Conservation (phyloP, 2,888 invertebrate genomes). For the Pandemis heparana region DNA sequence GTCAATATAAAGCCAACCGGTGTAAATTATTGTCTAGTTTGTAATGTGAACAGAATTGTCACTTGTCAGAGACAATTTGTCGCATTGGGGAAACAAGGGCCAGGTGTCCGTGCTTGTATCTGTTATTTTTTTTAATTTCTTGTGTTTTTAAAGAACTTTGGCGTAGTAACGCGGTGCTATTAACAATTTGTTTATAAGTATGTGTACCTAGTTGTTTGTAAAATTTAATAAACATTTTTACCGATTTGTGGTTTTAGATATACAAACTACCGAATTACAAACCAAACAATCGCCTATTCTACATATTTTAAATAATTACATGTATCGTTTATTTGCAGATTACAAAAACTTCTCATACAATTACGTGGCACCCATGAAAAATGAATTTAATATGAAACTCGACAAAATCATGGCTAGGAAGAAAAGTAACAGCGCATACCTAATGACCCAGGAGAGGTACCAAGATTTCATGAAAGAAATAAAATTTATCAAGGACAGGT, state of each 20-base stretch:
- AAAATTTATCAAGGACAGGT: conserved; percentile 61
- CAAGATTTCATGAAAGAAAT: conserved; percentile 67
- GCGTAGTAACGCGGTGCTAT: neutral
- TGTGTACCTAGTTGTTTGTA: neutral
- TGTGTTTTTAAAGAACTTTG: too few species aligned
- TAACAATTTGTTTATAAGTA: neutral
- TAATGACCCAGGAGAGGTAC: conserved; percentile 61
- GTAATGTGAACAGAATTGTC: too few species aligned
- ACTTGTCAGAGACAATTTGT: too few species aligned
- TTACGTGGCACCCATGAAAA: conserved; percentile 60
- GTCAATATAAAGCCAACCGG: too few species aligned
- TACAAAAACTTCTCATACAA: conserved; percentile 52
- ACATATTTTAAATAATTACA: neutral
- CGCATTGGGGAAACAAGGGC: too few species aligned
- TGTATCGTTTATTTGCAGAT: conserved; percentile 54
- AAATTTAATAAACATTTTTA: conserved; percentile 12
- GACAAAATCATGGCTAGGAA: conserved; percentile 61
- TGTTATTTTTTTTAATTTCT: too few species aligned
- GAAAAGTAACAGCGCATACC: conserved; percentile 67
- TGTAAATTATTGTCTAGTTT: too few species aligned
- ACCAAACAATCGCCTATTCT: neutral
- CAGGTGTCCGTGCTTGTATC: too few species aligned
- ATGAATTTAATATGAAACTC: conserved; percentile 66
- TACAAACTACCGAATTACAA: too few species aligned
- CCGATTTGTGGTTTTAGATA: neutral